phyloP scores from a whole-genome alignment of 2,888 invertebrate species.

The Tanypteryx hageni region DNA sequence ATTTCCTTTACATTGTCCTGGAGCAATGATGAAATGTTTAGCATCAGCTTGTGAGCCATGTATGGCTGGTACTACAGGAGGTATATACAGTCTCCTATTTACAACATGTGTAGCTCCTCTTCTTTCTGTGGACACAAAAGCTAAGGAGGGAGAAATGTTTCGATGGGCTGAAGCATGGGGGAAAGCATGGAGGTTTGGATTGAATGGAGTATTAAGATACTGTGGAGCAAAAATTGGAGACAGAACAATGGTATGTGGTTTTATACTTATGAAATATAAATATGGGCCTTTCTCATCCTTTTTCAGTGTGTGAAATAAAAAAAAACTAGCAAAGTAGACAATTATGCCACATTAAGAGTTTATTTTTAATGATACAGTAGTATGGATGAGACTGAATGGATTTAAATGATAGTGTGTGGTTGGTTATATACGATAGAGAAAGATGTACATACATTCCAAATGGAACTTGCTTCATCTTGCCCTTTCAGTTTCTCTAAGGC shows the following conservation, averaged over 20 bases:
- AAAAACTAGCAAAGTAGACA: too few relatives aligned
- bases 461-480: too few relatives aligned
- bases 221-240: conserved; percentile 86
- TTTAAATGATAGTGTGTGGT: too few relatives aligned
- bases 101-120: conserved; percentile 78
- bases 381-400: too few relatives aligned
- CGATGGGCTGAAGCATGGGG: conserved; percentile 75
- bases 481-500: too few relatives aligned
- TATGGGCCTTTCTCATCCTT: too few relatives aligned
- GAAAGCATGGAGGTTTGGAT: conserved; percentile 77
- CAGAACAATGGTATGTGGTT: conserved; percentile 82
- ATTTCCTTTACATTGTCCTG: conserved; percentile 67
- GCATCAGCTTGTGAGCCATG: conserved; percentile 80
- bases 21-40: conserved; percentile 69
- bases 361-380: too few relatives aligned
- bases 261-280: too few relatives aligned
- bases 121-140: conserved; percentile 27
- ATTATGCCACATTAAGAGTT: too few relatives aligned
- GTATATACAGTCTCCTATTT: conserved; percentile 86
- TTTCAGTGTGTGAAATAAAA: too few relatives aligned
- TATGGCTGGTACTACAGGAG: conserved; percentile 89
- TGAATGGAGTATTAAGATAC: conserved; percentile 81
- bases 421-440: too few relatives aligned
- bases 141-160: conserved; percentile 14
- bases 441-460: too few relatives aligned